A percentile compares a stretch with the other conserved stretches of the same genome.
phyloP scores from a whole-genome alignment of 1,140 invertebrate genomes.

The Bathynomus jamesi region DNA sequence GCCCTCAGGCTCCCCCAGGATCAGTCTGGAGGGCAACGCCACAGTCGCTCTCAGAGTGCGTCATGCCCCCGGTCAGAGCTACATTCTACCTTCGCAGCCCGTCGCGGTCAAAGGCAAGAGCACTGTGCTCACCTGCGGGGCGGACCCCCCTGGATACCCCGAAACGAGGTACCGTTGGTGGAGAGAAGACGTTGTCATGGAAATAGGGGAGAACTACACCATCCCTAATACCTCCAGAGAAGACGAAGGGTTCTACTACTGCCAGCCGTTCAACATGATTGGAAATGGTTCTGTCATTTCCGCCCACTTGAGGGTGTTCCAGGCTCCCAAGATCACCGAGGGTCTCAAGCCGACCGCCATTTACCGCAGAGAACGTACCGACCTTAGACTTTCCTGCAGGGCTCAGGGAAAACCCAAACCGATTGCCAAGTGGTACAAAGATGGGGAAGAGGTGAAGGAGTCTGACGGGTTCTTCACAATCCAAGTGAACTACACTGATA shows the following conservation, averaged over 20 bases:
- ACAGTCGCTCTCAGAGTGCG: slow-evolving; percentile 69
- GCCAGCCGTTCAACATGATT: slow-evolving; percentile 78
- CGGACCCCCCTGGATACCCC: slow-evolving; percentile 79
- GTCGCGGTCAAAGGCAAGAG: slow-evolving; percentile 73
- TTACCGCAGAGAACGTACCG: slow-evolving; percentile 66
- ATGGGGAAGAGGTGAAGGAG: slow-evolving; percentile 58
- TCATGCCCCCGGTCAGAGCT: slow-evolving; percentile 76
- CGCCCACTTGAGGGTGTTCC: slow-evolving; percentile 73
- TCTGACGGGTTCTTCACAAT: slow-evolving; percentile 57
- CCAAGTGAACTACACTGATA: slow-evolving; percentile 61
- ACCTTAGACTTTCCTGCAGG: slow-evolving; percentile 70
- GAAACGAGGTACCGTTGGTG: slow-evolving; percentile 75
- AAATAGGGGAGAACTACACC: slow-evolving; percentile 70
- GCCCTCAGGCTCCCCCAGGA: slow-evolving; percentile 52
- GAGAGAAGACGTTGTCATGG: slow-evolving; percentile 55
- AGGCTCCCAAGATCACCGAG: slow-evolving; percentile 70
- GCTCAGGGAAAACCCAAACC: slow-evolving; percentile 81
- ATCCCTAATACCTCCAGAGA: slow-evolving; percentile 60
- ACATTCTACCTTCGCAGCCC: slow-evolving; percentile 71
- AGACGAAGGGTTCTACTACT: slow-evolving; percentile 74
- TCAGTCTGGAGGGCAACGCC: slow-evolving; percentile 61
- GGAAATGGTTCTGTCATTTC: slow-evolving; percentile 73
- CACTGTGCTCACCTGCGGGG: slow-evolving; percentile 74
- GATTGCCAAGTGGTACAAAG: slow-evolving; percentile 74
- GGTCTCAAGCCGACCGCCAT: slow-evolving; percentile 76